Evolutionary conservation across 1,140 invertebrate species (phyloP), one percentile per base, ranked within the genome.

Genomic region (Aricia agestis): DNA sequence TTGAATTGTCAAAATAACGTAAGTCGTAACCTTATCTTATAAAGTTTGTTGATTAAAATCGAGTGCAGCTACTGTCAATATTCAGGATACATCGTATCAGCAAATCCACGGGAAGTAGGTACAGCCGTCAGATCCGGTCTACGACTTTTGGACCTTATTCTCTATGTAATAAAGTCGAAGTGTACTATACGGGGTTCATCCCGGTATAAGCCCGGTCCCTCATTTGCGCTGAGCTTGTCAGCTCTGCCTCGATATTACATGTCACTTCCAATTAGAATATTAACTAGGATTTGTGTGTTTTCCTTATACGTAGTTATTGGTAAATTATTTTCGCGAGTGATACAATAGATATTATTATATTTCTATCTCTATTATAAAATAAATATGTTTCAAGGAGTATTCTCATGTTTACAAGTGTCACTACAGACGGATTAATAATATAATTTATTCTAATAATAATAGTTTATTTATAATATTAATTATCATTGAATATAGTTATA

Each of bases 31-130:
- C 0, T 36, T 36, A 36, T 2, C 5, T 36, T 36, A 36, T 7
- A 36, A 36, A 9, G 36, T 36, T 36, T 11, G 17, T 63, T 63
- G 18, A 63, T 63, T 63, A 63, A 25, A 19, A 19, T 63, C 59
- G 10, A 63, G 59, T 11, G 17, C 18, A n/a, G n/a, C 59, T 17
- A 9, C 45, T 15, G 1, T 18, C 17, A 31, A 41, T 13, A 42
- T 67, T 67, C 66, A 17, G 66, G 59, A 63, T 63, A 63, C 10
- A 63, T 25, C 59, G 59, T 63, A 63, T 63, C 59, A 63, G 19
- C 19, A 63, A 19, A 63, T 18, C 59, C 59, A 6, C 7, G 19
- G 19, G 59, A 6, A 19, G 10, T 25, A 63, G 45, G 45, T 52
- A 13, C 45, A 9, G 11, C 13, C 45, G 9, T 10, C 11, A 15